Evolutionary conservation across 23 tunicate genomes (phyloP).

Genomic region (Corella eumyota): DNA sequence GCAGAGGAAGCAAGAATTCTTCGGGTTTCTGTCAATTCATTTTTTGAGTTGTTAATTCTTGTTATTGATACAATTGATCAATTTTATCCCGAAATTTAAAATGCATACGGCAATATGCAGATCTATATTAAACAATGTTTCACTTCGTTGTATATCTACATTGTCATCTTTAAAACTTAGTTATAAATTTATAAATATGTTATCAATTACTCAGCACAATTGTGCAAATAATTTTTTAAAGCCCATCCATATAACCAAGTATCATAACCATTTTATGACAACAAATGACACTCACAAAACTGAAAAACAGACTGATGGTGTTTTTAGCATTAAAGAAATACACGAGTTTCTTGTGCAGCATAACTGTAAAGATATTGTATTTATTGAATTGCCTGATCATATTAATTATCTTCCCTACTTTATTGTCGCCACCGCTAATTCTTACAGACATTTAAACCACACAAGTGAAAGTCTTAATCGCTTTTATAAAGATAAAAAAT

Average conservation of each 20-base stretch:
- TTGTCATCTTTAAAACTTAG: no score
- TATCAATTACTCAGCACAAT: no score
- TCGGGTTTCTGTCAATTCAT: slow-evolving; percentile 61
- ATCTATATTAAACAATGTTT: no score
- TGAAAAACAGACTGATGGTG: no score
- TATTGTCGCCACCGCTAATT: slow-evolving; percentile 58
- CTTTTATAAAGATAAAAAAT: slow-evolving; percentile 45
- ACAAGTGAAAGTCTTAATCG: slow-evolving; percentile 52
- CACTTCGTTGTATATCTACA: no score
- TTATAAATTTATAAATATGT: no score
- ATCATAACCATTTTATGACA: no score
- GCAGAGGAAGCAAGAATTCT: slow-evolving; percentile 58
- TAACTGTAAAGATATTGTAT: slow-evolving; percentile 43
- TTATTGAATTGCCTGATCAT: slow-evolving; percentile 27
- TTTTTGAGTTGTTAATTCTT: slow-evolving; percentile 54
- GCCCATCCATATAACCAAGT: no score
- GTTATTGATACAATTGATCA: slow-evolving; percentile 60
- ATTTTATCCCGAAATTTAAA: slow-evolving; percentile 24
- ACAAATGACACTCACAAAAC: no score
- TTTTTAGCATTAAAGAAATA: slow-evolving; percentile 54
- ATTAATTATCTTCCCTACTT: slow-evolving; percentile 55
- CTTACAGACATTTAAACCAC: slow-evolving; percentile 52
- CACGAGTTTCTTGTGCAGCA: slow-evolving; percentile 21
- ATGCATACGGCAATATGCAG: background rate
- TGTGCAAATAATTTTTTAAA: no score